phyloP scores from a whole-genome alignment of 2,113 vertebrate species.

The Oreocharis arfaki region DNA sequence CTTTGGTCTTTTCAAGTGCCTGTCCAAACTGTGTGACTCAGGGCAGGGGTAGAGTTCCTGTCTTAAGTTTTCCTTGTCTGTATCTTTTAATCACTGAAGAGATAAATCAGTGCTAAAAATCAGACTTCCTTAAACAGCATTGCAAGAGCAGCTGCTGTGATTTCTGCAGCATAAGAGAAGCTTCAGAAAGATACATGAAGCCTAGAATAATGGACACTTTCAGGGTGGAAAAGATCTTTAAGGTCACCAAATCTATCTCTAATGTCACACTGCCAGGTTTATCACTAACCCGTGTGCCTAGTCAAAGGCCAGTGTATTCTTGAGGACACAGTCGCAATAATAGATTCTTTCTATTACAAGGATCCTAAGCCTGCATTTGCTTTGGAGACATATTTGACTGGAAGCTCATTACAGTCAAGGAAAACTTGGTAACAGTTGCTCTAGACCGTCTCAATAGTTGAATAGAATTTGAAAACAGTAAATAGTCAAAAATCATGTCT shows the following conservation, averaged over 20 bases:
- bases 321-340: not conserved
- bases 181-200: not conserved
- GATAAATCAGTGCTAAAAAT: not conserved
- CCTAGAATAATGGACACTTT: not conserved
- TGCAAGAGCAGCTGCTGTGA: not conserved
- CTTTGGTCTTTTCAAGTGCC: not conserved
- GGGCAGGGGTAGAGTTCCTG: not conserved
- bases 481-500: not conserved
- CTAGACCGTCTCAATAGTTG: not conserved
- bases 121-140: not conserved
- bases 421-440: not conserved
- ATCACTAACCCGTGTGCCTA: not conserved
- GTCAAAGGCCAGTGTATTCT: not conserved
- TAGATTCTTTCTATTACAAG: not conserved
- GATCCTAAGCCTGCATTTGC: not conserved
- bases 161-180: not conserved
- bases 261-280: not conserved
- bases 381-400: not conserved
- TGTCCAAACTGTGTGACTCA: not conserved
- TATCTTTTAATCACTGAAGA: slow-evolving; percentile 39
- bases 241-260: not conserved
- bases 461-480: not conserved
- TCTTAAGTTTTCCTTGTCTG: not conserved
- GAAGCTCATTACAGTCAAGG: not conserved
- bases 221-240: not conserved